Conservation (phyloP, 2,113 vertebrate species). For the Sminthopsis crassicaudata region DNA sequence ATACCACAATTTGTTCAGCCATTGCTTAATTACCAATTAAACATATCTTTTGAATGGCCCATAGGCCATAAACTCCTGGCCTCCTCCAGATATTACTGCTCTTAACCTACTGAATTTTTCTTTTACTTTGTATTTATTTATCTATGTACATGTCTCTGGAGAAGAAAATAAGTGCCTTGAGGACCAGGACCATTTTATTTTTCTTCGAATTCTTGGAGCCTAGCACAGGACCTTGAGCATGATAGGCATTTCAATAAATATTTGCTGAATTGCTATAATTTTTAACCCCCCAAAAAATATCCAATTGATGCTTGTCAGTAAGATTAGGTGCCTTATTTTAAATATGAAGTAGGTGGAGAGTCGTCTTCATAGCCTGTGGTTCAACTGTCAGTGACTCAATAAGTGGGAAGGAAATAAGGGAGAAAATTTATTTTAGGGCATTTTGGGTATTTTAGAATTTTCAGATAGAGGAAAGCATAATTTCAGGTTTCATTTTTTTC, state of each 20-base stretch:
- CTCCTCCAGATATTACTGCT: background rate
- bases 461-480: background rate
- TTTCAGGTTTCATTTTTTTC: conserved; percentile 40
- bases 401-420: conserved; percentile 63
- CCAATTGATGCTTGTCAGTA: conserved; percentile 66
- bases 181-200: background rate
- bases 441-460: background rate
- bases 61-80: background rate
- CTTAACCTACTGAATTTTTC: background rate
- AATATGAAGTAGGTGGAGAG: conserved; percentile 71
- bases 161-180: background rate
- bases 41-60: background rate
- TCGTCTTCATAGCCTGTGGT: conserved; percentile 69
- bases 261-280: background rate
- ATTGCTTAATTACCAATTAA: no score
- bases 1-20: no score
- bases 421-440: conserved; percentile 13
- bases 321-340: conserved; percentile 75
- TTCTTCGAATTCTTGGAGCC: background rate
- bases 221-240: background rate
- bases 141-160: background rate
- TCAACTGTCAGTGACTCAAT: conserved; percentile 70
- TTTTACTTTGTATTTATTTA: background rate
- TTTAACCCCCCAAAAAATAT: conserved; percentile 47
- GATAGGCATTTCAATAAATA: background rate